Evolutionary conservation across 2,113 vertebrate genomes (phyloP), one percentile per base, ranked within the genome.

Genomic region (Ramphastos sulfuratus): DNA sequence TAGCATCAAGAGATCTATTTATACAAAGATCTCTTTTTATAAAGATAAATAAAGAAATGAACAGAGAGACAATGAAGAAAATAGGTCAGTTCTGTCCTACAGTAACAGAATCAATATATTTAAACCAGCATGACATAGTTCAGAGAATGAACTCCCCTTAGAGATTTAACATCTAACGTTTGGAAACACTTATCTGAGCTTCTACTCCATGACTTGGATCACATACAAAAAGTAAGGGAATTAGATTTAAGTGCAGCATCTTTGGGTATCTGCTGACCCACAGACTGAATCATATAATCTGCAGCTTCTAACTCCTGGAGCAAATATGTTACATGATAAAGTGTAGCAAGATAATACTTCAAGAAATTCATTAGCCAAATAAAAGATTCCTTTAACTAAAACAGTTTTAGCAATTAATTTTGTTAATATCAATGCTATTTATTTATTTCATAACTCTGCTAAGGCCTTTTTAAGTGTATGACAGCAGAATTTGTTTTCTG

Each of bases 41-140:
- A 76, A 93, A 85, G 74, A 82, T 46, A 73, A 84, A 90, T 21
- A 88, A 92, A 88, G 16, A 93, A 89, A 93, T 33, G 5, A 79
- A 54, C 35, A 37, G 61, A 67, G 77, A 88, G 52, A 82, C 84
- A 71, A 75, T 18, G 42, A 89, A 83, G 42, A 81, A 85, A 91
- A 89, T 9, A 58, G 54, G n/a, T 93, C 75, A 74, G 48, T 81
- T 88, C 77, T 89, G 46, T 71, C 63, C 73, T 67, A 2, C 13
- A 24, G 56, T 78, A 78, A 67, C 33, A 65, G 80, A 88, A 83
- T 82, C 69, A 46, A 63, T 79, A 42, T 30, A 67, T 77, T 83
- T 90, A 83, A 93, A 88, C 23, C 10, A 84, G 63, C 35, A 55
- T 10, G 56, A 63, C 6, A 1, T 0, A 76, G 63, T 73, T 89